Conservation (phyloP, 1,140 invertebrate species). For the Drosophila sucinea region DNA sequence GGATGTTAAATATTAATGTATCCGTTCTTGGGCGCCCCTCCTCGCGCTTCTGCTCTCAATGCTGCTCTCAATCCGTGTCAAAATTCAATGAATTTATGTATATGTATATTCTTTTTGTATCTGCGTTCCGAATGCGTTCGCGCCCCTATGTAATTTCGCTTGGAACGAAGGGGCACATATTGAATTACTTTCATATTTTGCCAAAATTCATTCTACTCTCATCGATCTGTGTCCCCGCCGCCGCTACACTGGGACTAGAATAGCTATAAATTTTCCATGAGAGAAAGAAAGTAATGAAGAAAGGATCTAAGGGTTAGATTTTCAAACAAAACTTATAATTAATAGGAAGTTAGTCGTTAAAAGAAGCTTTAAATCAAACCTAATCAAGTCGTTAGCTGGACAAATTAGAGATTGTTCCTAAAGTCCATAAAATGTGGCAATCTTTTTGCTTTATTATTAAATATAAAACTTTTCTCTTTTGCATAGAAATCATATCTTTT, state of each 20-base stretch:
- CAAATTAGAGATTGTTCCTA: too few relatives aligned
- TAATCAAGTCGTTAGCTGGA: too few relatives aligned
- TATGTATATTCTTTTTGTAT: constrained; percentile 36
- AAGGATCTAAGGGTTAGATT: too few relatives aligned
- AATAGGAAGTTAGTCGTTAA: too few relatives aligned
- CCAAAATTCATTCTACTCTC: constrained; percentile 23
- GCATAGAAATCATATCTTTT: too few relatives aligned
- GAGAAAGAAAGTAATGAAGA: background rate
- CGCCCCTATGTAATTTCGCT: constrained; percentile 55
- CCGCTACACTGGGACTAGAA: constrained; percentile 26
- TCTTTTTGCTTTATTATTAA: too few relatives aligned
- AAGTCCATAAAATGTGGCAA: too few relatives aligned
- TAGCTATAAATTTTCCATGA: background rate
- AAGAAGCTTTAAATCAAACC: too few relatives aligned
- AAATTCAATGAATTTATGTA: constrained; percentile 75
- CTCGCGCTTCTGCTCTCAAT: background rate
- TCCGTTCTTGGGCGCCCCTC: constrained; percentile 46
- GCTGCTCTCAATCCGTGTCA: constrained; percentile 47
- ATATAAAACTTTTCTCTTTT: background rate
- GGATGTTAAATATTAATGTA: constrained; percentile 75
- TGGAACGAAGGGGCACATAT: constrained; percentile 31
- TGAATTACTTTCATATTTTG: constrained; percentile 48
- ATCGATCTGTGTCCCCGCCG: background rate
- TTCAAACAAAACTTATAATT: too few relatives aligned
- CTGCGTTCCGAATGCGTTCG: constrained; percentile 24